Evolutionary conservation across 2,888 invertebrate species (phyloP), one percentile per base, ranked within the genome.

Genomic region (Hypercompe scribonia): DNA sequence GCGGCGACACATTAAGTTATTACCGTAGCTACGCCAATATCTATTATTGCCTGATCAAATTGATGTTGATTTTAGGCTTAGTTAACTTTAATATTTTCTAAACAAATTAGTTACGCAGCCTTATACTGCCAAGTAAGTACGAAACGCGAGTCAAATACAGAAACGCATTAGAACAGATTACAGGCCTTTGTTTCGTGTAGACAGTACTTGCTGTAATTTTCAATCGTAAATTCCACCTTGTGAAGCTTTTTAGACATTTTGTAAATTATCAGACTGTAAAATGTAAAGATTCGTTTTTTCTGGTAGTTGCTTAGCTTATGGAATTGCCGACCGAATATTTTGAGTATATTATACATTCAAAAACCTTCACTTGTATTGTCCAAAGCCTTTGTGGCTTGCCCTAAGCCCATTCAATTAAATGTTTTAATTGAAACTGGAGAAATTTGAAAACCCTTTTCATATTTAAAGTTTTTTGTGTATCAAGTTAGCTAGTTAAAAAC

Each of bases 1-100:
- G 70, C 73, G 75, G 31, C 75, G 79, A 78, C 78, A 80, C 71
- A 83, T 81, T 83, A 78, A 78, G 76, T 77, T 81, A 68, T n/a
- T n/a, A n/a, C n/a, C n/a, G n/a, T n/a, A n/a, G n/a, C n/a, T 78
- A 83, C 78, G 80, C 77, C 78, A 72, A 65, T 79, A 74, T 75
- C 68, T 82, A 77, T 77, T 77, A 70, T 75, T 73, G 65, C 70
- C 70, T 58, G 71, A 75, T 79, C 78, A 76, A 79, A 76, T 79
- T 74, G 71, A 34, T 24, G 31, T 46, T 28, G 15, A 31, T 31
- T 42, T 33, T 58, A 39, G 13, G 36, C 2, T 58, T 28, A 54
- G 10, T n/a, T 10, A 54, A 21, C 24, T 24, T 50, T 50, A 50
- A 24, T n/a, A 50, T 54, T 54, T 54, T n/a, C 7, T 54, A 24